Percentiles rank a stretch among this genome's conserved stretches.
Evolutionary conservation across 2,888 invertebrate genomes (phyloP).

Genomic region (Serrognathus titanus): DNA sequence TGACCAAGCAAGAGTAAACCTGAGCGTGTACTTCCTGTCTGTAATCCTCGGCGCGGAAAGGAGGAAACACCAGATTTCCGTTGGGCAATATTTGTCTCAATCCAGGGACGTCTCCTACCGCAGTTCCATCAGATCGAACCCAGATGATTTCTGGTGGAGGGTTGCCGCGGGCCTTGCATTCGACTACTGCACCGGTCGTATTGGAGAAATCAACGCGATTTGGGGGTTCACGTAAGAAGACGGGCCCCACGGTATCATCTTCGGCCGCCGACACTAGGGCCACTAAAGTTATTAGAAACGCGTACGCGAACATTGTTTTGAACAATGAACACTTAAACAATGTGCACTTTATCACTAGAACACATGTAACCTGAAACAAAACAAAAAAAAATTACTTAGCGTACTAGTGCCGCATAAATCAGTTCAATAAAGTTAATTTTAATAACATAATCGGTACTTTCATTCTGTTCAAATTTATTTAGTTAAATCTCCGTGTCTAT

Average conservation of each 20-base stretch:
- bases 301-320: constrained; percentile 1
- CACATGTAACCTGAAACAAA: neutral
- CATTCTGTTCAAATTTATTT: too few relatives aligned
- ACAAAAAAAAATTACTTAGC: neutral
- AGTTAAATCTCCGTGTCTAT: too few relatives aligned
- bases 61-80: constrained; percentile 90
- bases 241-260: constrained; percentile 64
- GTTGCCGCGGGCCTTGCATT: constrained; percentile 87
- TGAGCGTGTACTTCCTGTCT: constrained; percentile 92
- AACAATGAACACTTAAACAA: neutral
- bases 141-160: constrained; percentile 91
- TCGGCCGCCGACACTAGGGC: constrained; percentile 25
- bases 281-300: constrained; percentile 11
- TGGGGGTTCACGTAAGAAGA: constrained; percentile 87
- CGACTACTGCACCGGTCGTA: constrained; percentile 88
- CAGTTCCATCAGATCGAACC: constrained; percentile 87
- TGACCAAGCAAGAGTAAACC: constrained; percentile 88
- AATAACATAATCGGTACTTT: too few relatives aligned
- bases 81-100: constrained; percentile 72
- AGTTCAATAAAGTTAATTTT: too few relatives aligned
- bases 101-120: constrained; percentile 85
- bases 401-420: too few relatives aligned
- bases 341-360: neutral
- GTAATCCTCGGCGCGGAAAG: constrained; percentile 91
- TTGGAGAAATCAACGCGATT: constrained; percentile 92